Percentiles rank a stretch among this genome's conserved stretches.
phyloP scores from a whole-genome alignment of 2,113 vertebrate genomes.

The Sebastes fasciatus region DNA sequence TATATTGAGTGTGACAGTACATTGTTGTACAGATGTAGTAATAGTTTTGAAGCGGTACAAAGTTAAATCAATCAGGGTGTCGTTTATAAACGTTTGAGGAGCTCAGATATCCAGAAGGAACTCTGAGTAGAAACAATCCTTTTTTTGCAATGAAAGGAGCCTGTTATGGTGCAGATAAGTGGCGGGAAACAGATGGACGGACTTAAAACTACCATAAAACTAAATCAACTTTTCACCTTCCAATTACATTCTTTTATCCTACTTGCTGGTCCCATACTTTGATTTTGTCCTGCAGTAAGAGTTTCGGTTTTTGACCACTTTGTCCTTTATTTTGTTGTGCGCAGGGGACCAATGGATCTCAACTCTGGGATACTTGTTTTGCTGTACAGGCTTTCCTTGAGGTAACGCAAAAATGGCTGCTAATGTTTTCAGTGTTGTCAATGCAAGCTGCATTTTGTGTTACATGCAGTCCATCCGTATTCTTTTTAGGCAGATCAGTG shows the following conservation, averaged over 20 bases:
- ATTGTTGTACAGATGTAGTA: neutral
- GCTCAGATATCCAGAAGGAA: neutral
- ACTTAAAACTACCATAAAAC: neutral
- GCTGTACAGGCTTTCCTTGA: constrained; percentile 94
- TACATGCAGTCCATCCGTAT: too few relatives aligned
- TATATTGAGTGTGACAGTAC: neutral
- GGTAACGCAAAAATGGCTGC: constrained; percentile 76
- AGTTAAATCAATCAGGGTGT: neutral
- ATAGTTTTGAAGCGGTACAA: neutral
- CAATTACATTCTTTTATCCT: neutral
- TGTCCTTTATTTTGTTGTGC: neutral
- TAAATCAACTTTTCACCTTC: neutral
- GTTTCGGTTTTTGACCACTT: neutral
- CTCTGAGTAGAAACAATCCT: neutral
- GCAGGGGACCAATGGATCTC: constrained; percentile 97
- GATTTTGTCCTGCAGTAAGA: neutral
- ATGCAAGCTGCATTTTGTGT: neutral
- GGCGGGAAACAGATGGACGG: neutral
- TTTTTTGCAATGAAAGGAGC: neutral
- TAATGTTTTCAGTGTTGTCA: neutral
- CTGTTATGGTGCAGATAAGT: neutral
- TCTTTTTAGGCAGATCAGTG: neutral
- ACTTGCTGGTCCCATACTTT: neutral
- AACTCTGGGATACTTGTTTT: constrained; percentile 96
- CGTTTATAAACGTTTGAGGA: neutral